Conservation (phyloP, 2,888 invertebrate genomes). For the Ochropleura plecta region DNA sequence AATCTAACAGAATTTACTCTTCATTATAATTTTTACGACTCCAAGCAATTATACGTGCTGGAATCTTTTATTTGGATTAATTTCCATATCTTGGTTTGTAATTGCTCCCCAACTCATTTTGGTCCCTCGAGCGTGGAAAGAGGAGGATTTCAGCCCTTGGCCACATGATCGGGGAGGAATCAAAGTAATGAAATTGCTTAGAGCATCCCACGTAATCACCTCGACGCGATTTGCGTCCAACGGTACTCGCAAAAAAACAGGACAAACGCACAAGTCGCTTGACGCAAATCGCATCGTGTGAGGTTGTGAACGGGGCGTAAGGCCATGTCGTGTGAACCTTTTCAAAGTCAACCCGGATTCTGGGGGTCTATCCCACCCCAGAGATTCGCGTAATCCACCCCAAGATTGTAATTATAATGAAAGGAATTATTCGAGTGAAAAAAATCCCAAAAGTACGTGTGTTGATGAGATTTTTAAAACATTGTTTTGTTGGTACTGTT, state of each 20-base stretch:
- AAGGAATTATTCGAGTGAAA: slow-evolving; percentile 52
- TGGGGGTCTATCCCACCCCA: slow-evolving; percentile 31
- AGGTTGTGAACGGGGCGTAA: neutral
- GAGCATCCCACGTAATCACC: neutral
- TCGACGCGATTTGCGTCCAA: neutral
- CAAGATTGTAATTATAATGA: slow-evolving; percentile 60
- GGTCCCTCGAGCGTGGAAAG: slow-evolving; percentile 11
- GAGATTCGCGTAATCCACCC: slow-evolving; percentile 38
- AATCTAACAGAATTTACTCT: slow-evolving; percentile 48
- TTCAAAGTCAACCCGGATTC: slow-evolving; percentile 47
- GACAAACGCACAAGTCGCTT: neutral
- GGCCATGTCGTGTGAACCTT: slow-evolving; percentile 38
- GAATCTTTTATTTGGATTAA: slow-evolving; percentile 48
- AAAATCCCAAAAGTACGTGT: slow-evolving; percentile 33
- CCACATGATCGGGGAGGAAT: neutral
- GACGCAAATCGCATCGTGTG: neutral
- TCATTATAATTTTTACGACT: slow-evolving; percentile 47
- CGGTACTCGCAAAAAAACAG: neutral
- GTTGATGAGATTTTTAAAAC: slow-evolving; percentile 45
- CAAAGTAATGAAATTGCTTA: neutral
- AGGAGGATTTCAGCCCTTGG: slow-evolving; percentile 2
- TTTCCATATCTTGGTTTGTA: slow-evolving; percentile 59
- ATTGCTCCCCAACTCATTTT: slow-evolving; percentile 41
- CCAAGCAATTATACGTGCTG: slow-evolving; percentile 36
- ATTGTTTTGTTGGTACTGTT: slow-evolving; percentile 26